Evolutionary conservation across 2,888 invertebrate species (phyloP).

Genomic region (Drosophila macrospina): DNA sequence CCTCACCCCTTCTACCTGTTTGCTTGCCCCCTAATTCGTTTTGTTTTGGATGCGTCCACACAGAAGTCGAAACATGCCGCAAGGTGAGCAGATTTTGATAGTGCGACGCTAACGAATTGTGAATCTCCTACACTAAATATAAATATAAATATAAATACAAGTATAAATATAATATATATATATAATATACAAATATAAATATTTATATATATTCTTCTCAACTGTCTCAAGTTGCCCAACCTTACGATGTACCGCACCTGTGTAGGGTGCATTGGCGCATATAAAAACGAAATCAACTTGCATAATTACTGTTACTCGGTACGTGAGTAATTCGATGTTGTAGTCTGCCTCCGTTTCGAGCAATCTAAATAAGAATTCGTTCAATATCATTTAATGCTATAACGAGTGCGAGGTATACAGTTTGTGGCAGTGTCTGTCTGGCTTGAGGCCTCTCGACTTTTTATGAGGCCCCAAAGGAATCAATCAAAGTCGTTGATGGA

Average conservation of each 20-base stretch:
- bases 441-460: conserved; percentile 58
- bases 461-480: conserved; percentile 82
- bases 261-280: conserved; percentile 42
- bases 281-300: conserved; percentile 69
- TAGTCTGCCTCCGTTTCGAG: conserved; percentile 21
- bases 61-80: not conserved
- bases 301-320: conserved; percentile 62
- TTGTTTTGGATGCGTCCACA: conserved; percentile 17
- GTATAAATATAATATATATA: not conserved
- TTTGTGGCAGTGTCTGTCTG: conserved; percentile 11
- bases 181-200: not conserved
- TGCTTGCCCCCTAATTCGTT: not conserved
- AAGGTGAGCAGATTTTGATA: not conserved
- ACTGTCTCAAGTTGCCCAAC: not conserved
- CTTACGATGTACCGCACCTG: not conserved
- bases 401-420: conserved; percentile 15
- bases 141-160: not conserved
- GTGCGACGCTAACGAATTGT: not conserved
- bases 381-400: conserved; percentile 57
- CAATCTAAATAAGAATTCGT: conserved; percentile 36
- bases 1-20: not conserved
- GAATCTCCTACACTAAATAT: not conserved
- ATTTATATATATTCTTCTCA: not conserved
- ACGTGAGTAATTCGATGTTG: conserved; percentile 71
- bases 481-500: conserved; percentile 83